phyloP scores from a whole-genome alignment of 2,113 vertebrate genomes.

The Maccullochella peelii region DNA sequence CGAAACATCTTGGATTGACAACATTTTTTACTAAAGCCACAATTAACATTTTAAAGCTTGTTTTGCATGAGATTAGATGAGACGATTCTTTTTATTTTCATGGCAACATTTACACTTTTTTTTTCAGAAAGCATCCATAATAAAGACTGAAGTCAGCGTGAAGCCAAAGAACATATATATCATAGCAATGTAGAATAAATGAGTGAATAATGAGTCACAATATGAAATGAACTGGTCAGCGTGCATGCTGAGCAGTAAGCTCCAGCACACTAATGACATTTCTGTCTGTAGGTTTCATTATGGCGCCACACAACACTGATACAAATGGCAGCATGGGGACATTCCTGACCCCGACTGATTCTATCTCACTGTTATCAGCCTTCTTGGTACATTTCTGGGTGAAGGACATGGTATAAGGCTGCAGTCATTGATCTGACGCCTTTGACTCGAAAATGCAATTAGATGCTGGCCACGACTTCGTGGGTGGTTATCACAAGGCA shows the following conservation, averaged over 20 bases:
- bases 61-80: background rate
- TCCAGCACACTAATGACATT: slow-evolving; percentile 48
- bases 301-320: slow-evolving; percentile 39
- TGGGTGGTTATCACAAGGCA: slow-evolving; percentile 68
- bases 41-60: background rate
- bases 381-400: slow-evolving; percentile 42
- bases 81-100: background rate
- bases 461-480: slow-evolving; percentile 53
- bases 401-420: slow-evolving; percentile 68
- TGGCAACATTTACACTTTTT: background rate
- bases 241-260: slow-evolving; percentile 27
- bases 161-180: slow-evolving; percentile 1
- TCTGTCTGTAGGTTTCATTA: slow-evolving; percentile 54
- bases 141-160: background rate
- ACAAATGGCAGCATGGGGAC: slow-evolving; percentile 61
- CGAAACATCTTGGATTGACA: background rate
- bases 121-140: background rate
- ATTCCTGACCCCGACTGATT: slow-evolving; percentile 61
- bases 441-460: slow-evolving; percentile 78
- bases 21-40: background rate
- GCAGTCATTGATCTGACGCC: slow-evolving; percentile 69
- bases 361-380: slow-evolving; percentile 66
- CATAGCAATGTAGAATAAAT: slow-evolving; percentile 29
- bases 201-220: slow-evolving; percentile 49
- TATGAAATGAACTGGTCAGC: slow-evolving; percentile 29